phyloP scores from a whole-genome alignment of 2,888 invertebrate genomes.

The Tetrapedia diversipes region DNA sequence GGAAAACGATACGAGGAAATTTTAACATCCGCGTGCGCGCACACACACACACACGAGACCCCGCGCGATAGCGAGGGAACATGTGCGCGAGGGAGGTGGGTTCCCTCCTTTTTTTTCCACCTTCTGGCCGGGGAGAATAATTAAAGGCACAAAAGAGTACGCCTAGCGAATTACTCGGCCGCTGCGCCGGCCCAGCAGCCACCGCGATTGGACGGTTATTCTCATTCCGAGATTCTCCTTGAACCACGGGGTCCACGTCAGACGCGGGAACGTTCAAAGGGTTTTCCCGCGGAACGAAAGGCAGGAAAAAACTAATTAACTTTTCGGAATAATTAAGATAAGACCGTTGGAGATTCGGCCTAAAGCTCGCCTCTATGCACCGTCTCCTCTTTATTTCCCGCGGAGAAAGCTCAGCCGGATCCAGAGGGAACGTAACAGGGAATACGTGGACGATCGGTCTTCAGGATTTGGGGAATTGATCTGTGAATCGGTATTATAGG shows the following conservation, averaged over 20 bases:
- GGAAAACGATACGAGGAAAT: constrained; percentile 67
- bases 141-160: constrained; percentile 73
- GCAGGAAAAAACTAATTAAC: constrained; percentile 81
- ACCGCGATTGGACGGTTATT: constrained; percentile 74
- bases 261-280: constrained; percentile 76
- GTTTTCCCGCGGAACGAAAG: constrained; percentile 66
- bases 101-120: constrained; percentile 66
- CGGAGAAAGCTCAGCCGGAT: constrained; percentile 51
- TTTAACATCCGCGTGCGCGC: constrained; percentile 51
- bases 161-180: constrained; percentile 72
- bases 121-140: constrained; percentile 70
- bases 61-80: constrained; percentile 51
- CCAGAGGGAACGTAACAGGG: constrained; percentile 21
- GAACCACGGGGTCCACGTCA: constrained; percentile 73
- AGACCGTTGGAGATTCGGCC: constrained; percentile 75
- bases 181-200: constrained; percentile 61
- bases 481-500: too few species aligned
- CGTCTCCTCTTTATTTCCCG: constrained; percentile 56
- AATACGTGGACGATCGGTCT: constrained; percentile 74
- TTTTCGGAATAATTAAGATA: constrained; percentile 81
- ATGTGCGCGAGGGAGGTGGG: constrained; percentile 56
- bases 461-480: too few species aligned
- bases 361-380: constrained; percentile 72
- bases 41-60: constrained; percentile 38
- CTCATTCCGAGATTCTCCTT: constrained; percentile 74